Evolutionary conservation across 1,140 invertebrate genomes (phyloP).

Genomic region (Drosophila willistoni): DNA sequence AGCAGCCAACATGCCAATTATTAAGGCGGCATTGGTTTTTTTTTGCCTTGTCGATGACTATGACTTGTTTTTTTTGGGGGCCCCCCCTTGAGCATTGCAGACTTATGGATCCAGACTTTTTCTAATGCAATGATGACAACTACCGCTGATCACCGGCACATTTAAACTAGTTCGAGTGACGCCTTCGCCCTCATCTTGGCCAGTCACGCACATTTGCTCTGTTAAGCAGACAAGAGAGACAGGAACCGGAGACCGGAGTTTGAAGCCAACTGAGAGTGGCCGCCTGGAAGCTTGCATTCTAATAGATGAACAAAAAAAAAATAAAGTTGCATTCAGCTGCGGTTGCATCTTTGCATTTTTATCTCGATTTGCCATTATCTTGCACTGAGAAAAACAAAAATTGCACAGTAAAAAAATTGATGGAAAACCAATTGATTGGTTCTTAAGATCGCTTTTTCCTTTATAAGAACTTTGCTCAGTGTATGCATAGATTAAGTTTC

Average conservation of each 20-base stretch:
- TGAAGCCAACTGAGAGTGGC: constrained; percentile 19
- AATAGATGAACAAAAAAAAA: constrained; percentile 35
- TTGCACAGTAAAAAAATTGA: no score
- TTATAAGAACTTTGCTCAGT: constrained; percentile 25
- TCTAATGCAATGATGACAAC: constrained; percentile 58
- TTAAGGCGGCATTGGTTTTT: constrained; percentile 44
- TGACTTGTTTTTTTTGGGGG: constrained; percentile 44
- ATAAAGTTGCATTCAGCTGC: constrained; percentile 32
- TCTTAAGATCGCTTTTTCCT: no score
- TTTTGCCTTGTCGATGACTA: constrained; percentile 4
- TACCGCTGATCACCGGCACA: constrained; percentile 31
- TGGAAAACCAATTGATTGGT: no score
- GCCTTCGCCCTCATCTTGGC: constrained; percentile 38
- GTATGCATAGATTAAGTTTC: constrained; percentile 40
- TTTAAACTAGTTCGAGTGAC: constrained; percentile 68
- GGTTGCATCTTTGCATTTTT: constrained; percentile 39
- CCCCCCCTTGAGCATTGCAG: constrained; percentile 19
- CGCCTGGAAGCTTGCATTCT: constrained; percentile 44
- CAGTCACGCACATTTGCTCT: constrained; percentile 28
- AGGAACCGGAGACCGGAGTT: constrained; percentile 29
- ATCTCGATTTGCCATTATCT: constrained; percentile 22
- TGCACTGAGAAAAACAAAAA: constrained; percentile 29
- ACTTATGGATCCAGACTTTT: constrained; percentile 42
- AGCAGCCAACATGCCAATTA: constrained; percentile 66
- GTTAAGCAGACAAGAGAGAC: neutral